phyloP scores from a whole-genome alignment of 2,113 vertebrate species.

The Sitta europaea region DNA sequence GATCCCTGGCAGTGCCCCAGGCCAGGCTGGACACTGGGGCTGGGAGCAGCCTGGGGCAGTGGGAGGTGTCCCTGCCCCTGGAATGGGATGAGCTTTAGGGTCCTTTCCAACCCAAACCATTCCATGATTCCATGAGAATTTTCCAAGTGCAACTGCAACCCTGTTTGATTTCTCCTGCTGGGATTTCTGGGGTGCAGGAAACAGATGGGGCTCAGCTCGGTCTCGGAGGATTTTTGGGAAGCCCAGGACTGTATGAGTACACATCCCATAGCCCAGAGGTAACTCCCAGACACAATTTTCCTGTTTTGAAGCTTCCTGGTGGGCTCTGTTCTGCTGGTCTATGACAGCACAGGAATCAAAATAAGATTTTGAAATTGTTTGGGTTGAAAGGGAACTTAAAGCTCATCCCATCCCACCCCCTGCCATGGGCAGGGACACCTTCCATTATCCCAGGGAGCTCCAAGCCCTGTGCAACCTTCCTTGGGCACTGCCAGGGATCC shows the following conservation, averaged over 20 bases:
- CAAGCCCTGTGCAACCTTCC: not conserved
- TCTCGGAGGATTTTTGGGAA: not conserved
- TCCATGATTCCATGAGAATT: not conserved
- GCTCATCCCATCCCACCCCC: too few species aligned
- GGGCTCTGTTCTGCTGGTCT: not conserved
- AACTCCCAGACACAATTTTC: not conserved
- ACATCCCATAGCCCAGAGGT: not conserved
- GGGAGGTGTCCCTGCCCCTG: not conserved
- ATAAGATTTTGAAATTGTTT: not conserved
- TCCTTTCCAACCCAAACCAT: not conserved
- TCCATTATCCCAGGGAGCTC: not conserved
- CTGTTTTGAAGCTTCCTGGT: not conserved
- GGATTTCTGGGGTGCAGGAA: not conserved
- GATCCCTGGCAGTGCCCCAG: not conserved
- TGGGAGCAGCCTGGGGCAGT: not conserved
- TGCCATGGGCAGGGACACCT: not conserved
- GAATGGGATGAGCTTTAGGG: not conserved
- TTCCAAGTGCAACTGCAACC: not conserved
- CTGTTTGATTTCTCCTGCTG: not conserved
- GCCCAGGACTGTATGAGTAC: too few species aligned
- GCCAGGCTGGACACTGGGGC: not conserved
- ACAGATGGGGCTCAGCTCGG: fast-evolving
- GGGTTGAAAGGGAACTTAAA: not conserved
- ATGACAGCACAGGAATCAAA: not conserved
- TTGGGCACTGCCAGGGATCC: not conserved